A percentile compares a stretch with the other conserved stretches of the same genome.
These are phyloP conservation scores for Temnopleurus reevesii DNA, from an alignment of 53 echinoderm and acorn worm species.

Conservation along the genomic window DNA sequence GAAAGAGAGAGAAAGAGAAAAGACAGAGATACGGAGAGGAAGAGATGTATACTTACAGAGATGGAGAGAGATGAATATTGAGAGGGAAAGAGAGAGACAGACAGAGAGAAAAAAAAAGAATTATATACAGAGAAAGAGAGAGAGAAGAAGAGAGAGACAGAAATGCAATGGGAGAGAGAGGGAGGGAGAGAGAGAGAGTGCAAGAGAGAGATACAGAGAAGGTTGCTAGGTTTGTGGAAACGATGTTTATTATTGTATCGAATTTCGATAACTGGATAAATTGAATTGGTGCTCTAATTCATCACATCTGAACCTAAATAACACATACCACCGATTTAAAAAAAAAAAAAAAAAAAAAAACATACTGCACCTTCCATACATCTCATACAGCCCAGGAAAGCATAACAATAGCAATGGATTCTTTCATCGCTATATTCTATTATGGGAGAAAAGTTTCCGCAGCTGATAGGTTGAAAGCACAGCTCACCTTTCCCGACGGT, in stretches of 20 bases:
- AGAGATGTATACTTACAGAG: too few species aligned
- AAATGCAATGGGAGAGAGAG: background rate
- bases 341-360: too few species aligned
- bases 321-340: too few species aligned
- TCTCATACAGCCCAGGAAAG: too few species aligned
- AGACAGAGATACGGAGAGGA: background rate
- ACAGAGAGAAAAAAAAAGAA: background rate
- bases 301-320: too few species aligned
- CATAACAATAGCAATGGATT: too few species aligned
- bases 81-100: background rate
- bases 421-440: too few species aligned
- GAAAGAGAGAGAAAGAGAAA: background rate
- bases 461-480: background rate
- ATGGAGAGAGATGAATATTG: background rate
- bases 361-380: too few species aligned
- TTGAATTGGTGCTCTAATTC: too few species aligned
- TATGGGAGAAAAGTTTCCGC: background rate
- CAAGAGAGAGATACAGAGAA: background rate
- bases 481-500: background rate
- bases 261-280: too few species aligned
- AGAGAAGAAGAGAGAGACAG: background rate
- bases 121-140: background rate
- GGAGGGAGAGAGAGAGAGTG: background rate
- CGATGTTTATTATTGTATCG: too few species aligned
- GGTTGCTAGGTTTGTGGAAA: too few species aligned